Base-by-base conservation (phyloP, 2,888 invertebrate genomes). In the Notocelia uddmanniana region DNA sequence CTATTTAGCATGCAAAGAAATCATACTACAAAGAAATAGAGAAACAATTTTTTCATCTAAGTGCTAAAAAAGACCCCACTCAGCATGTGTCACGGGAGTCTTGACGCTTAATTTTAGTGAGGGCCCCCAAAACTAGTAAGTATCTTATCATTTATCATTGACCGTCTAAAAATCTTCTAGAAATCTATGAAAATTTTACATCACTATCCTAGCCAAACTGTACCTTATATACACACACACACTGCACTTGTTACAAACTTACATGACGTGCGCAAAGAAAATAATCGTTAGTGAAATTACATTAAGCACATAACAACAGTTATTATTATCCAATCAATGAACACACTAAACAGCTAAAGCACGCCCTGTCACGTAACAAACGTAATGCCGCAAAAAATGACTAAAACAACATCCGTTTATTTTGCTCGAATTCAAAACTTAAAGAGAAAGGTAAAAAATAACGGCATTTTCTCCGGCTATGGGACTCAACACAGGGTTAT, bases 201-300 rank as follows among this genome's bases (percentile, higher is more conserved):
- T 15, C 15, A 41, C 41, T 15, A n/a, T 41, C 45, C 45, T 5
- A 45, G 6, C n/a, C n/a, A 45, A n/a, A 45, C 45, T 81, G 80
- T 81, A 81, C 80, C 76, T 66, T n/a, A n/a, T n/a, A n/a, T n/a
- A n/a, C n/a, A n/a, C n/a, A n/a, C n/a, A n/a, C n/a, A n/a, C n/a
- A n/a, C n/a, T n/a, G n/a, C 73, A 68, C 52, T 19, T 60, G 6
- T 67, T 60, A 26, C 45, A 23, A 19, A 34, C 21, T 23, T 11
- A 37, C 19, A 34, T 58, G 41, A 50, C 58, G 57, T 67, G 68
- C 50, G 21, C 31, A 26, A 26, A 45, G 52, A 50, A 54, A 52
- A 26, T 60, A 69, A 63, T 34, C 54, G 11, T 69, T 23, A 69
- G 69, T 57, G 59, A 66, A 71, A 71, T 71, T 67, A 23, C 31